These are phyloP conservation scores for Anableps anableps DNA, from an alignment of 2,797 vertebrate genomes.

Conservation along the genomic window DNA sequence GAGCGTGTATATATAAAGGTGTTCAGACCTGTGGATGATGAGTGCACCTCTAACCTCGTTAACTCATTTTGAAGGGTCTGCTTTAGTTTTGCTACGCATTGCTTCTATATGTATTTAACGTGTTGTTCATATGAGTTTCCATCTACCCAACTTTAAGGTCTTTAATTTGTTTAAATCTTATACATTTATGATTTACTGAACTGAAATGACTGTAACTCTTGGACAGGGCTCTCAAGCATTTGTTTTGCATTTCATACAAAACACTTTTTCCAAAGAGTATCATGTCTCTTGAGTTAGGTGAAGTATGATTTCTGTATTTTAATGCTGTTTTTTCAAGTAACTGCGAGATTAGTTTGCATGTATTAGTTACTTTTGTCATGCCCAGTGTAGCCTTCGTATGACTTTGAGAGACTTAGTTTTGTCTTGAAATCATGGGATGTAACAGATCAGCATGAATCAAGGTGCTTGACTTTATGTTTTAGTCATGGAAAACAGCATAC, in stretches of 20 bases:
- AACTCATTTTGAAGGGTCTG: not conserved
- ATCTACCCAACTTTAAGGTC: not conserved
- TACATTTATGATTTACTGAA: not conserved
- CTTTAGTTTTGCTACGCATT: not conserved
- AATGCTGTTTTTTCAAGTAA: conserved; percentile 13
- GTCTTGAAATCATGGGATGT: conserved; percentile 6
- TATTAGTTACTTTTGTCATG: conserved; percentile 9
- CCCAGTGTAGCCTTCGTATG: conserved; percentile 27
- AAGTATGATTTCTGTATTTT: conserved; percentile 11
- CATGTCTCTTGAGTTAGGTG: not conserved
- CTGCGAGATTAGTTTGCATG: conserved; percentile 43
- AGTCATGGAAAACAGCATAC: no score
- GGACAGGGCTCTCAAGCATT: not conserved
- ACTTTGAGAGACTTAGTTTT: conserved; percentile 15
- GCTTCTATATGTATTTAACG: not conserved
- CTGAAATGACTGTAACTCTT: not conserved
- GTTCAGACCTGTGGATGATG: not conserved
- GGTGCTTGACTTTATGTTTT: conserved; percentile 12
- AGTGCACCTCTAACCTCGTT: not conserved
- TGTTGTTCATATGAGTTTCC: not conserved
- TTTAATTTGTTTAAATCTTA: not conserved
- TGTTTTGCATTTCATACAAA: conserved; percentile 2
- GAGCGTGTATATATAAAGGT: not conserved
- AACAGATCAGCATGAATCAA: conserved; percentile 33
- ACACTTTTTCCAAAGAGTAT: not conserved